Percentiles rank a stretch among this genome's conserved stretches.
phyloP scores from a whole-genome alignment of 1,140 invertebrate species.

The Procambarus virginalis region DNA sequence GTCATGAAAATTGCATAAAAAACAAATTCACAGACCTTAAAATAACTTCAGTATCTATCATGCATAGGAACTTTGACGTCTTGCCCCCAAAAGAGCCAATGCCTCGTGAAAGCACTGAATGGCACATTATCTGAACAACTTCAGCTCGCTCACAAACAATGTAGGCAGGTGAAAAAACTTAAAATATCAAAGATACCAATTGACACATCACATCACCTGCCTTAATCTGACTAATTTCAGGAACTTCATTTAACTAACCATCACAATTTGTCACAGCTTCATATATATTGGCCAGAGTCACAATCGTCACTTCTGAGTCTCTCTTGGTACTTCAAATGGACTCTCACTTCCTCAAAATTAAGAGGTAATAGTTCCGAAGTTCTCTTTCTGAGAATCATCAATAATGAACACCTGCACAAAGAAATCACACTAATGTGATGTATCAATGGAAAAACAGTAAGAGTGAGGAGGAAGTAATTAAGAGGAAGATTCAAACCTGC shows the following conservation, averaged over 20 bases:
- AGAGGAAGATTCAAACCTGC: no score
- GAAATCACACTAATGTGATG: no score
- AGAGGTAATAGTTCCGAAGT: neutral
- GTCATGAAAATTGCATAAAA: conserved; percentile 34
- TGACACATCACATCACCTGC: conserved; percentile 24
- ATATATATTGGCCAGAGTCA: neutral
- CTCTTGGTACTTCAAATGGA: neutral
- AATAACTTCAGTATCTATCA: conserved; percentile 37
- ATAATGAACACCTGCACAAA: neutral
- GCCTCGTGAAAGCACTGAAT: conserved; percentile 37
- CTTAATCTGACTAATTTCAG: conserved; percentile 13
- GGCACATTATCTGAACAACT: conserved; percentile 30
- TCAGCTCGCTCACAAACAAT: conserved; percentile 18
- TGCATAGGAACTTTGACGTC: conserved; percentile 50
- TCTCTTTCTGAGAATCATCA: neutral
- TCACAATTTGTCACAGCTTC: conserved; percentile 34
- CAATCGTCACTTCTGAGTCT: conserved; percentile 7
- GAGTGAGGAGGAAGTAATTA: no score
- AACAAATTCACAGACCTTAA: conserved; percentile 37
- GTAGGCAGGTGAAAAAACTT: conserved; percentile 15
- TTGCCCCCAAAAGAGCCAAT: conserved; percentile 39
- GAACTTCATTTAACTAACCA: conserved; percentile 26
- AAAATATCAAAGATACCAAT: conserved; percentile 1
- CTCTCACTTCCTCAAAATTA: conserved; percentile 4
- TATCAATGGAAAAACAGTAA: no score